Evolutionary conservation across 2,113 vertebrate genomes (phyloP).

Genomic region (Odontesthes bonariensis): DNA sequence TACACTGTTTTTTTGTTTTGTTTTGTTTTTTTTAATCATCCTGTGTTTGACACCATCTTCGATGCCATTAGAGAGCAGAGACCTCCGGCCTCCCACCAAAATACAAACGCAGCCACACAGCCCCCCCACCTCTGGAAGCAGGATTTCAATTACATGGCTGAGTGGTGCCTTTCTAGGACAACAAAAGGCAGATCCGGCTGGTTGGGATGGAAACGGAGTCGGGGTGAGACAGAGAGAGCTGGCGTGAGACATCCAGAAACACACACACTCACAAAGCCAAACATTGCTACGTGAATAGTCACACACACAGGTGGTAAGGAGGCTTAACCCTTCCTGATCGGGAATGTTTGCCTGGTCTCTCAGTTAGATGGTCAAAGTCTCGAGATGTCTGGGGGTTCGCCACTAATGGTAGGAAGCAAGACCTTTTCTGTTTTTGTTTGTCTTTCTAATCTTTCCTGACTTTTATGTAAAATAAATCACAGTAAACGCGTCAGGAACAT

Average conservation of each 20-base stretch:
- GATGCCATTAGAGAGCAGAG: not conserved
- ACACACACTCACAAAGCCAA: slow-evolving; percentile 54
- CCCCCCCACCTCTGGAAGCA: slow-evolving; percentile 66
- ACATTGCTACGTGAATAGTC: slow-evolving; percentile 46
- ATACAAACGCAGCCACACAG: slow-evolving; percentile 25
- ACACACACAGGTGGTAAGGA: slow-evolving; percentile 31
- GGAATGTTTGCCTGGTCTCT: slow-evolving; percentile 5
- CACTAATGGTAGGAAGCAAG: slow-evolving; percentile 57
- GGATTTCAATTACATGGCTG: slow-evolving; percentile 83
- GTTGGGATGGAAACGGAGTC: slow-evolving; percentile 80
- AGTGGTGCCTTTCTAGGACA: slow-evolving; percentile 73
- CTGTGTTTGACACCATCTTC: not conserved
- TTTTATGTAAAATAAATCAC: not conserved
- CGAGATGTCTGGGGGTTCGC: slow-evolving; percentile 10
- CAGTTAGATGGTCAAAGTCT: slow-evolving; percentile 10
- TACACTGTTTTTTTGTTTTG: not conserved
- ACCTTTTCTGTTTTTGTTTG: not conserved
- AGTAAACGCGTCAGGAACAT: not conserved
- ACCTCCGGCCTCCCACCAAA: slow-evolving; percentile 3
- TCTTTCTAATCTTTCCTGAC: not conserved
- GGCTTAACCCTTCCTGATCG: slow-evolving; percentile 24
- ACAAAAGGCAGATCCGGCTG: slow-evolving; percentile 84
- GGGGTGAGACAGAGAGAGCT: slow-evolving; percentile 26
- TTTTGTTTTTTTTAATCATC: not conserved
- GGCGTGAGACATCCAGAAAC: slow-evolving; percentile 35